phyloP scores from a whole-genome alignment of 2,797 vertebrate species.

The Betta splendens region DNA sequence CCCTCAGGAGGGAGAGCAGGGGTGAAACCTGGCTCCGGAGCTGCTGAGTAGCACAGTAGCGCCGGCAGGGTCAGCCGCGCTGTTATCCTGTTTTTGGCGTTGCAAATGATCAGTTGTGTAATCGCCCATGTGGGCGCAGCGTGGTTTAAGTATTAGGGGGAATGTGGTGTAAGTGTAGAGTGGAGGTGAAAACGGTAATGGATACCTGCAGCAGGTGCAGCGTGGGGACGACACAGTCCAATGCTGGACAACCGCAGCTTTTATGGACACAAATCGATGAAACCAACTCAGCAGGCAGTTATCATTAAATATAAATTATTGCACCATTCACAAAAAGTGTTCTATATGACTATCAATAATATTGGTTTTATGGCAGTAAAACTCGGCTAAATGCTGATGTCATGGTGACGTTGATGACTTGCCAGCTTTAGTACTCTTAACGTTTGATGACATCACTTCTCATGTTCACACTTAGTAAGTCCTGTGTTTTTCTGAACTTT shows the following conservation, averaged over 20 bases:
- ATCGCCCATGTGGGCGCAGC: constrained; percentile 55
- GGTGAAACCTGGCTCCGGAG: constrained; percentile 31
- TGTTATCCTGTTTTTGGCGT: constrained; percentile 43
- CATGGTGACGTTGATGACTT: too few relatives aligned
- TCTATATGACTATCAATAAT: too few relatives aligned
- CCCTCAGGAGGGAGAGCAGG: background rate
- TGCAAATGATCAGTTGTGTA: constrained; percentile 58
- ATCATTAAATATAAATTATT: too few relatives aligned
- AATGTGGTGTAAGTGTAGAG: constrained; percentile 42
- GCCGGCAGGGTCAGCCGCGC: constrained; percentile 37
- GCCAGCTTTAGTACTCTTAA: too few relatives aligned
- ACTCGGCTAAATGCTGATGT: too few relatives aligned
- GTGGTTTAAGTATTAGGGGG: constrained; percentile 50
- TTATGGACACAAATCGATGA: too few relatives aligned
- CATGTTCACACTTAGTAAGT: too few relatives aligned
- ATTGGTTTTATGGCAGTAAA: too few relatives aligned
- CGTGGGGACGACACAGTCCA: background rate
- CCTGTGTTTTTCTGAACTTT: too few relatives aligned
- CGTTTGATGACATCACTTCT: too few relatives aligned
- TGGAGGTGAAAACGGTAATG: constrained; percentile 45
- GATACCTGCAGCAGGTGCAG: constrained; percentile 24
- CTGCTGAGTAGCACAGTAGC: constrained; percentile 49
- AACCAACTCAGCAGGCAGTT: too few relatives aligned
- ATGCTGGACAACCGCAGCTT: background rate
- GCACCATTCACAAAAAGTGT: too few relatives aligned